Percentiles rank a stretch among this genome's conserved stretches.
phyloP scores from a whole-genome alignment of 1,140 invertebrate genomes.

The Hylaeus anthracinus region DNA sequence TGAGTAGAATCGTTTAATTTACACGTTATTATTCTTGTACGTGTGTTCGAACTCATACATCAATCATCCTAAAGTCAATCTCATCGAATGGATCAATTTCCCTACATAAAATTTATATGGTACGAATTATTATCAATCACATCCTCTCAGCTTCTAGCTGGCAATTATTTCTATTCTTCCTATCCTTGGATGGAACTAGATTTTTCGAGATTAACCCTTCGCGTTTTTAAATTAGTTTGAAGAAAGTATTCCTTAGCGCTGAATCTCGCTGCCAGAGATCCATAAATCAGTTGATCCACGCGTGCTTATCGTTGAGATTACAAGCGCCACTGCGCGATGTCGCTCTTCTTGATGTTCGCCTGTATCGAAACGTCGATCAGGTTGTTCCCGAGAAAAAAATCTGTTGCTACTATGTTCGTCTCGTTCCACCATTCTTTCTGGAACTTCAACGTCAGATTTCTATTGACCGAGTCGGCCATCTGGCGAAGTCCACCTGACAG shows the following conservation, averaged over 20 bases:
- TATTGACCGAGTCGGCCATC: constrained; percentile 86
- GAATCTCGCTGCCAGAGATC: too few relatives aligned
- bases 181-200: background rate
- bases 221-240: background rate
- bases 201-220: background rate
- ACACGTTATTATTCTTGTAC: too few relatives aligned
- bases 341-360: constrained; percentile 79
- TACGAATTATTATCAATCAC: background rate
- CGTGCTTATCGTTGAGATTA: too few relatives aligned
- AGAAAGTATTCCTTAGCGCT: too few relatives aligned
- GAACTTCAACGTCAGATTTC: constrained; percentile 86
- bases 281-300: too few relatives aligned
- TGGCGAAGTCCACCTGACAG: constrained; percentile 84
- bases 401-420: constrained; percentile 88
- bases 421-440: constrained; percentile 84
- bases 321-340: constrained; percentile 33
- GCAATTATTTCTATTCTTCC: background rate
- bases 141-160: background rate
- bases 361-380: constrained; percentile 86
- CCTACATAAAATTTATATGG: background rate
- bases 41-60: background rate
- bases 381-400: constrained; percentile 90
- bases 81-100: background rate
- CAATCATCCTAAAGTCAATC: background rate
- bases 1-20: background rate